phyloP scores from a whole-genome alignment of 2,888 invertebrate genomes.

The Thyatira batis region DNA sequence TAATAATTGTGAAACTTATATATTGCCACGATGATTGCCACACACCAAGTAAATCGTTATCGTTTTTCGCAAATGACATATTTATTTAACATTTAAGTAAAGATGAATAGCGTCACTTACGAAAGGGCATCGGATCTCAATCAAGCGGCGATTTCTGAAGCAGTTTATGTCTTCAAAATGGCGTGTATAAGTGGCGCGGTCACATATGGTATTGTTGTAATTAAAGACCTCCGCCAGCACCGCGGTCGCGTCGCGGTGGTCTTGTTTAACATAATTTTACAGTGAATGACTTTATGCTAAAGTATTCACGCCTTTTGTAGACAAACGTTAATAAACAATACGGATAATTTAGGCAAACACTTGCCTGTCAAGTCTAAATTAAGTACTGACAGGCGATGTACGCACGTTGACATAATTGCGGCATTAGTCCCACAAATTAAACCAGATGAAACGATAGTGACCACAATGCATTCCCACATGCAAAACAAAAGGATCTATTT shows the following conservation, averaged over 20 bases:
- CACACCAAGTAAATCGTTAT: not conserved
- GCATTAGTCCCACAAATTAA: not conserved
- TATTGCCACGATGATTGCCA: not conserved
- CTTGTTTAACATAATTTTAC: not conserved
- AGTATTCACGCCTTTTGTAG: not conserved
- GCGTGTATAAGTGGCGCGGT: not conserved
- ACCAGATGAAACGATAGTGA: not conserved
- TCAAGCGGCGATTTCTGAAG: not conserved
- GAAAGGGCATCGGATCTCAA: not conserved
- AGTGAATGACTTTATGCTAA: not conserved
- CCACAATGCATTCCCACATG: not conserved
- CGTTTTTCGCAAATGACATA: not conserved
- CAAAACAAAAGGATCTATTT: conserved; percentile 18
- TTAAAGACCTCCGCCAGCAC: not conserved
- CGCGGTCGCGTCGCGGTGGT: not conserved
- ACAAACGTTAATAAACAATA: not conserved
- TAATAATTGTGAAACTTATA: no score
- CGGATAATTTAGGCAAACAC: not conserved
- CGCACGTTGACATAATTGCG: not conserved
- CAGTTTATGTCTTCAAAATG: not conserved
- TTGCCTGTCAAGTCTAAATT: not conserved
- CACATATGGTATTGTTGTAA: not conserved
- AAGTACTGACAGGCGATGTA: not conserved
- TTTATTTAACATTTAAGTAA: not conserved
- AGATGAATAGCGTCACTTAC: not conserved